Percentiles rank a stretch among this genome's conserved stretches.
Conservation (phyloP, 2,888 invertebrate species). For the Gonocerus acuteangulatus region DNA sequence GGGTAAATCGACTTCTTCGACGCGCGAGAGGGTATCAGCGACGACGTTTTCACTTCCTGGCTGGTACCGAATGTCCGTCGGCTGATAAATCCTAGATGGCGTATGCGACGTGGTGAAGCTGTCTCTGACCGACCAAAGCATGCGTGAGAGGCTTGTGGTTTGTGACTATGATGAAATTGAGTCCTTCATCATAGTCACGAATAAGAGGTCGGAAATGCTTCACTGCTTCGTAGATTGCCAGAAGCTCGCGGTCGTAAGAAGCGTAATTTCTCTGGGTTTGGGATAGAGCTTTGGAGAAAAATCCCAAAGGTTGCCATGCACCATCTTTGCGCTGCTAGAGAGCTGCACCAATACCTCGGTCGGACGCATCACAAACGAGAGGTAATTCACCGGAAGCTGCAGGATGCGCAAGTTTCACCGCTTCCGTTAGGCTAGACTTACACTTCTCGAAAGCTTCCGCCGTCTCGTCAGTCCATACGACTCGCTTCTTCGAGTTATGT, state of each 20-base stretch:
- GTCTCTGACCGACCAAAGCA: not conserved
- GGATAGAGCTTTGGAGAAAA: no score
- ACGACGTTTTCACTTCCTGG: not conserved
- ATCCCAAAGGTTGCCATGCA: not conserved
- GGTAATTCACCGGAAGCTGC: not conserved
- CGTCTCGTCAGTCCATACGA: not conserved
- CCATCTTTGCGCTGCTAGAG: not conserved
- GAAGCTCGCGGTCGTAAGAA: constrained; percentile 2
- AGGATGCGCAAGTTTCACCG: no score
- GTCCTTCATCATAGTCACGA: not conserved
- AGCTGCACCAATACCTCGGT: not conserved
- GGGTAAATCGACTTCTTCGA: not conserved
- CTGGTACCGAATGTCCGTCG: not conserved
- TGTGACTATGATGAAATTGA: not conserved
- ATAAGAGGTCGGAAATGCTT: not conserved
- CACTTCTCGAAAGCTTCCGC: not conserved
- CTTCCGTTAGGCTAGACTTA: not conserved
- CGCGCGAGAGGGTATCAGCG: not conserved
- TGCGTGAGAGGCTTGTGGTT: not conserved
- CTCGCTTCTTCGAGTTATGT: not conserved
- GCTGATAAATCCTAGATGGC: not conserved
- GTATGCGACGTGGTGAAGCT: not conserved
- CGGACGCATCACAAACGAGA: not conserved
- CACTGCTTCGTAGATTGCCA: constrained; percentile 1
- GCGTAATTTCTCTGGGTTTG: not conserved